phyloP scores from a whole-genome alignment of 2,113 vertebrate genomes.

The Vireo altiloquus region DNA sequence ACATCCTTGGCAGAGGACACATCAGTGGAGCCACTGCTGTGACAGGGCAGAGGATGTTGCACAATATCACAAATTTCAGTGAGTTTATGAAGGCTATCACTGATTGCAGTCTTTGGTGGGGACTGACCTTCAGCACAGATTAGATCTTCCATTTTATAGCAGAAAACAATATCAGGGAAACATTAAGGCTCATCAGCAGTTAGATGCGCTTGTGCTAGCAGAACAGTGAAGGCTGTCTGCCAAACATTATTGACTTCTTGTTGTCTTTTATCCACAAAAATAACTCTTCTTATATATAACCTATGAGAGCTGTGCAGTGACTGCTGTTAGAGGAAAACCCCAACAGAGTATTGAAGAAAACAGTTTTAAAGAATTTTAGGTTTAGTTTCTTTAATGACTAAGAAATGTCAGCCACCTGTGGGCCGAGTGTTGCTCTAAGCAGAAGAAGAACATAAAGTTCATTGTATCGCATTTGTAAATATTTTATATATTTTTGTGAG shows the following conservation, averaged over 20 bases:
- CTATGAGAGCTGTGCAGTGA: neutral
- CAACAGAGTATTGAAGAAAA: neutral
- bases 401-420: neutral
- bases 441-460: neutral
- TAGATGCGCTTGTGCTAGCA: constrained; percentile 32
- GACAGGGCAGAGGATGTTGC: neutral
- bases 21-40: neutral
- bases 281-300: neutral
- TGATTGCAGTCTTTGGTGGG: neutral
- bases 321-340: neutral
- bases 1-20: neutral
- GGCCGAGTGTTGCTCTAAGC: neutral
- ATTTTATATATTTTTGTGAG: neutral
- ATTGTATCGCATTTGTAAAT: neutral
- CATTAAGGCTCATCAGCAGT: constrained; percentile 39
- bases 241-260: constrained; percentile 10
- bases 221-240: constrained; percentile 9
- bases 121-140: constrained; percentile 37
- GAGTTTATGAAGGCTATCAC: neutral
- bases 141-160: constrained; percentile 41
- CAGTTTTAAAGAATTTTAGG: neutral
- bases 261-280: constrained; percentile 25
- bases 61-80: neutral
- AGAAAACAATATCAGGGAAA: constrained; percentile 31
- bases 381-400: neutral